phyloP scores from a whole-genome alignment of 2,113 vertebrate genomes.

The Athene noctua region DNA sequence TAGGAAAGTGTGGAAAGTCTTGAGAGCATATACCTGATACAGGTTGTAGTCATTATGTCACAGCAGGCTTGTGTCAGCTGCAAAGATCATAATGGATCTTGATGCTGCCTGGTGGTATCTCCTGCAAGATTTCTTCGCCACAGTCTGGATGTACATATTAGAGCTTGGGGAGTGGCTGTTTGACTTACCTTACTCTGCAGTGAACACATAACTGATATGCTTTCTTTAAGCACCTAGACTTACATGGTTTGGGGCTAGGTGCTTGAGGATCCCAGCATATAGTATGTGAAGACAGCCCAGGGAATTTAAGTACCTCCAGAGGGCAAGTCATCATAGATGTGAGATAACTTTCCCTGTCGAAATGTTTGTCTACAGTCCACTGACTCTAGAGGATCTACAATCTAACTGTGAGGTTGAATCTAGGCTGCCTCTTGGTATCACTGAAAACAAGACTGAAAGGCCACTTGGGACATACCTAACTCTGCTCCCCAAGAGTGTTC shows the following conservation, averaged over 20 bases:
- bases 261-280: rapidly evolving
- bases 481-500: not conserved
- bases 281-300: not conserved
- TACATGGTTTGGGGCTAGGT: not conserved
- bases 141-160: not conserved
- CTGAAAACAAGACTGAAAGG: not conserved
- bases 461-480: not conserved
- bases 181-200: not conserved
- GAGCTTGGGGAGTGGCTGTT: not conserved
- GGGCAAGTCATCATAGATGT: not conserved
- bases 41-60: not conserved
- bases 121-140: not conserved
- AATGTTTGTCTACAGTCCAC: not conserved
- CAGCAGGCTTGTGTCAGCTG: not conserved
- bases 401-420: not conserved
- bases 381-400: not conserved
- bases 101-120: not conserved
- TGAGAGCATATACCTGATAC: not conserved
- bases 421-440: not conserved
- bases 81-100: not conserved
- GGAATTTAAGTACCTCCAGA: not conserved
- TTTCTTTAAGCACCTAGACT: not conserved
- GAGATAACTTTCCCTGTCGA: not conserved
- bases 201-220: rapidly evolving
- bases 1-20: not conserved